These are phyloP conservation scores for Machimus atricapillus DNA, from an alignment of 2,888 invertebrate genomes.

Conservation along the genomic window DNA sequence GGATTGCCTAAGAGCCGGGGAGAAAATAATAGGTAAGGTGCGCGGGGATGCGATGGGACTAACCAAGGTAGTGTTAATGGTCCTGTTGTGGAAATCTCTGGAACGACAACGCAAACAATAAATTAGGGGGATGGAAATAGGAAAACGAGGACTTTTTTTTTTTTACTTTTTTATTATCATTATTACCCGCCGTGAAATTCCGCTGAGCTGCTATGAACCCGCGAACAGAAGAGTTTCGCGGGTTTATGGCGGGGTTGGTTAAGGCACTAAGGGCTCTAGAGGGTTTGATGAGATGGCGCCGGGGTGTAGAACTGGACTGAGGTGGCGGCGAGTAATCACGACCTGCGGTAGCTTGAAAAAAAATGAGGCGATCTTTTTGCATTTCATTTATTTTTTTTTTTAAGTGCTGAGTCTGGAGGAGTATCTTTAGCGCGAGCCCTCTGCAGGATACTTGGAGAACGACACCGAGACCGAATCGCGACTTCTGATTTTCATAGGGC, in stretches of 20 bases:
- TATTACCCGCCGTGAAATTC: constrained; percentile 35
- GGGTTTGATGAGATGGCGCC: not conserved
- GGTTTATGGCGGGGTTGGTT: not conserved
- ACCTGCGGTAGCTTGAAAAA: constrained; percentile 33
- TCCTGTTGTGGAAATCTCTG: constrained; percentile 38
- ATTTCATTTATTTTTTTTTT: not conserved
- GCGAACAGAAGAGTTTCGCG: not conserved
- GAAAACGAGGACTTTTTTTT: not conserved
- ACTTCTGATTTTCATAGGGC: not conserved
- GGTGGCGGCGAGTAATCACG: constrained; percentile 21
- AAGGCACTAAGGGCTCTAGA: not conserved
- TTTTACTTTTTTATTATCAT: constrained; percentile 17
- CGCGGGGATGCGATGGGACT: not conserved
- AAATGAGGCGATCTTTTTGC: constrained; percentile 10
- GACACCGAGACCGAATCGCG: not conserved
- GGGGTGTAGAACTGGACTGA: not conserved
- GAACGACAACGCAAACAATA: constrained; percentile 37
- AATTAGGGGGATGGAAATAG: constrained; percentile 14
- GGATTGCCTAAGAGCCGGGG: not conserved
- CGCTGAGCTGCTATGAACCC: constrained; percentile 16
- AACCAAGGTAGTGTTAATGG: constrained; percentile 36
- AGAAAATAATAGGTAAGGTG: not conserved
- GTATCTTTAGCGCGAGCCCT: not conserved
- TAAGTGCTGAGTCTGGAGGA: not conserved
- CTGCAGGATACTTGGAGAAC: not conserved